phyloP scores from a whole-genome alignment of 2,113 vertebrate genomes.

The Rhipidura dahli region DNA sequence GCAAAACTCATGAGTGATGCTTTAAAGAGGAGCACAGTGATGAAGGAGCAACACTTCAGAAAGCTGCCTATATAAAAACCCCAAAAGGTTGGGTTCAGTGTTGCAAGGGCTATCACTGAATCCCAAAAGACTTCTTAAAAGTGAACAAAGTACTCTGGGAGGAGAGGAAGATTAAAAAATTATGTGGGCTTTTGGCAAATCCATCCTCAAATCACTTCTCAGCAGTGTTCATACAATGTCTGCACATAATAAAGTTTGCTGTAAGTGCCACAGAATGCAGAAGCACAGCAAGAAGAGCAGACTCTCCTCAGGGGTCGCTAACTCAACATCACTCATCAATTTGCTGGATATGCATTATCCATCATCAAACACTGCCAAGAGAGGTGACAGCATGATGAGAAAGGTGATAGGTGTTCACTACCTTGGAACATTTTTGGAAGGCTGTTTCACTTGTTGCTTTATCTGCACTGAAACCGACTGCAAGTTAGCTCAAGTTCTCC shows the following conservation, averaged over 20 bases:
- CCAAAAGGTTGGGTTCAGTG: background rate
- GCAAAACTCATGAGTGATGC: fast-evolving
- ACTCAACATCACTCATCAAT: background rate
- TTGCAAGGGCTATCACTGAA: background rate
- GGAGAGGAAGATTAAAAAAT: background rate
- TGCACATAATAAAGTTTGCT: background rate
- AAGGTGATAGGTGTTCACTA: background rate
- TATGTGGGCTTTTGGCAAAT: background rate
- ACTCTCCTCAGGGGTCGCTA: background rate
- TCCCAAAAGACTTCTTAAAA: background rate
- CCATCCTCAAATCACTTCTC: background rate
- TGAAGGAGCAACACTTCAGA: background rate
- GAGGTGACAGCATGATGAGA: background rate
- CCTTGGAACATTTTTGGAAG: background rate
- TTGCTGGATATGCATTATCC: fast-evolving
- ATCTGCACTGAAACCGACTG: fast-evolving
- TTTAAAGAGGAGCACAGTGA: background rate
- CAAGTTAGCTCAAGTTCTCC: background rate
- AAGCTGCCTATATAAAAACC: background rate
- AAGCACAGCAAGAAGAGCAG: background rate
- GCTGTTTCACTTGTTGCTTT: background rate
- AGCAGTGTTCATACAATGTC: background rate
- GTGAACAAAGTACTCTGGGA: background rate
- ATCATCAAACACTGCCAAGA: background rate
- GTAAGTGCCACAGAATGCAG: background rate